These are phyloP conservation scores for Linurgus olivaceus DNA, from an alignment of 2,797 vertebrate species.

Conservation along the genomic window DNA sequence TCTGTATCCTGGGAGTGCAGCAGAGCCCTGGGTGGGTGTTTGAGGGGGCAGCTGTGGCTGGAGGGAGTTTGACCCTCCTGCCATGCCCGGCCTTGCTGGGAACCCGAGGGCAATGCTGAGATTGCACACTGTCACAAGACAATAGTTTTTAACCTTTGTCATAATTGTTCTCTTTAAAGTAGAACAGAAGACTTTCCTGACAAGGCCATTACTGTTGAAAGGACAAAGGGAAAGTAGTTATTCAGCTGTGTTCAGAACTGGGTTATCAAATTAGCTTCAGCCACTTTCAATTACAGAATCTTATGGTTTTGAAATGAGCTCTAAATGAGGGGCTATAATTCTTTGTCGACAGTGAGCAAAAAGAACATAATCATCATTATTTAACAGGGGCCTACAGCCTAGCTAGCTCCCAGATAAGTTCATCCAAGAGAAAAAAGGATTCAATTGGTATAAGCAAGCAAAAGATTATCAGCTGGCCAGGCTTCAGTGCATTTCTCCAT, in stretches of 20 bases:
- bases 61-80: neutral
- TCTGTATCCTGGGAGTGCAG: neutral
- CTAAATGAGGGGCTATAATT: slow-evolving; percentile 67
- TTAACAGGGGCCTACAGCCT: slow-evolving; percentile 44
- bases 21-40: neutral
- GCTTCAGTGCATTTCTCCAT: neutral
- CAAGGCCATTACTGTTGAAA: slow-evolving; percentile 59
- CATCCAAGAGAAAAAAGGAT: slow-evolving; percentile 25
- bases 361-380: slow-evolving; percentile 68
- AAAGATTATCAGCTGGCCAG: slow-evolving; percentile 20
- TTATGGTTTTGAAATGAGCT: slow-evolving; percentile 67
- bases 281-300: slow-evolving; percentile 72
- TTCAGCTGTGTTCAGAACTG: slow-evolving; percentile 52
- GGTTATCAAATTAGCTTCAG: slow-evolving; percentile 71
- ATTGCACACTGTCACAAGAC: slow-evolving; percentile 18
- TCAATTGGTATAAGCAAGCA: slow-evolving; percentile 9
- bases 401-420: slow-evolving; percentile 35
- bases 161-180: slow-evolving; percentile 42
- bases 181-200: slow-evolving; percentile 58
- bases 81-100: neutral
- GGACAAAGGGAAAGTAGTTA: slow-evolving; percentile 65
- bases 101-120: neutral
- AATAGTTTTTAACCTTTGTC: slow-evolving; percentile 39
- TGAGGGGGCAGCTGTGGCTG: neutral
- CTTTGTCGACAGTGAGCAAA: slow-evolving; percentile 55